A percentile compares a stretch with the other conserved stretches of the same genome.
phyloP scores from a whole-genome alignment of 2,797 vertebrate species.

The Hyperoplus immaculatus region DNA sequence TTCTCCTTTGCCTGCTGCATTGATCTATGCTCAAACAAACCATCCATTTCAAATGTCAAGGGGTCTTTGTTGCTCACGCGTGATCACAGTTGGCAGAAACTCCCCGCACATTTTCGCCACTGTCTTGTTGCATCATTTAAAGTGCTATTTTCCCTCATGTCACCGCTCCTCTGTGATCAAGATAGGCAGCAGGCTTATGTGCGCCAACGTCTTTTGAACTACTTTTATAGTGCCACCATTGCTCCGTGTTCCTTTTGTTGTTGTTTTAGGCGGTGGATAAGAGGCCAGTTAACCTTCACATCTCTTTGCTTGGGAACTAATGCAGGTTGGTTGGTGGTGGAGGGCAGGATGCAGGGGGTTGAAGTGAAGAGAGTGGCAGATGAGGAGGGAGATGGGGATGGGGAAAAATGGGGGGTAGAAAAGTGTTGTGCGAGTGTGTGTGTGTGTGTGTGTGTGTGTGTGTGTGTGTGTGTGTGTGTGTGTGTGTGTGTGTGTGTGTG shows the following conservation, averaged over 20 bases:
- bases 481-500: too few species aligned
- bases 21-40: conserved; percentile 66
- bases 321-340: conserved; percentile 37
- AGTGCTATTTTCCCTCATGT: conserved; percentile 69
- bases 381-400: conserved; percentile 60
- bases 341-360: conserved; percentile 20
- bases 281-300: conserved; percentile 76
- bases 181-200: conserved; percentile 55
- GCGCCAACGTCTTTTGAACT: conserved; percentile 68
- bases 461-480: conserved; percentile 32
- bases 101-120: conserved; percentile 62
- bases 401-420: conserved; percentile 25
- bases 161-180: conserved; percentile 67
- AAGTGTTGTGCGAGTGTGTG: conserved; percentile 31
- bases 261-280: conserved; percentile 65
- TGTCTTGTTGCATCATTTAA: conserved; percentile 77
- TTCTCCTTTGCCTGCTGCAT: conserved; percentile 45
- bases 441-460: conserved; percentile 39
- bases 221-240: conserved; percentile 59
- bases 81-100: conserved; percentile 76
- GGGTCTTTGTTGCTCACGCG: conserved; percentile 70
- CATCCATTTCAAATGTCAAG: conserved; percentile 71
- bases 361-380: conserved; percentile 60
- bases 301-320: conserved; percentile 50
- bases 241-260: conserved; percentile 68